phyloP scores from a whole-genome alignment of 2,888 invertebrate species.

The Watsonalla cultraria region DNA sequence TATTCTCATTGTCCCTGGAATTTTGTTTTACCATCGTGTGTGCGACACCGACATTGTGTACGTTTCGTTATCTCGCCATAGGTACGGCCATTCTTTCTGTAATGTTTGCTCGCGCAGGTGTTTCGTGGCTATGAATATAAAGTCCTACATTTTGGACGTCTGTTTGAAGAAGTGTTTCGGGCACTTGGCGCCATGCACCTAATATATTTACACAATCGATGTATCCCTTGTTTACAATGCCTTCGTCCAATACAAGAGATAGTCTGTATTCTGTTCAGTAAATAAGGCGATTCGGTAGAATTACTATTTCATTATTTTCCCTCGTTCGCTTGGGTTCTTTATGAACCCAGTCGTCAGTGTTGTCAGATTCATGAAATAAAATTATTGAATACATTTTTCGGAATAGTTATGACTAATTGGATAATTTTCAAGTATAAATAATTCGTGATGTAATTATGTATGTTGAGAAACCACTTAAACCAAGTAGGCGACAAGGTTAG shows the following conservation, averaged over 20 bases:
- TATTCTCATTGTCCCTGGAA: constrained; percentile 33
- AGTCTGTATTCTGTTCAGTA: not conserved
- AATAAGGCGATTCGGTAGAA: not conserved
- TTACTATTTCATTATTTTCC: not conserved
- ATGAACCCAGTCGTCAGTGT: no score
- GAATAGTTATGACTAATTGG: no score
- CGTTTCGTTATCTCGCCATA: constrained; percentile 27
- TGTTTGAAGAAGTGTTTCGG: constrained; percentile 35
- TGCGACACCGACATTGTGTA: constrained; percentile 6
- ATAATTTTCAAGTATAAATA: no score
- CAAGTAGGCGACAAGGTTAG: not conserved
- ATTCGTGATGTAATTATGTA: no score
- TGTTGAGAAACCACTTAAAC: not conserved
- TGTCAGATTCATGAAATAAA: no score
- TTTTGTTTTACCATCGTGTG: constrained; percentile 30
- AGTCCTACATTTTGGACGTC: constrained; percentile 26
- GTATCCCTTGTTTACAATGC: not conserved
- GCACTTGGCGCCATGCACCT: constrained; percentile 14
- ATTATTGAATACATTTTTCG: no score
- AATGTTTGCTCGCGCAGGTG: constrained; percentile 34
- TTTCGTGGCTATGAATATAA: constrained; percentile 35
- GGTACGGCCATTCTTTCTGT: constrained; percentile 23
- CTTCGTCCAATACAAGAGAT: not conserved
- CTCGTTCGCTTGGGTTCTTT: not conserved
- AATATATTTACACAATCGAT: constrained; percentile 4